These are phyloP conservation scores for Liasis olivaceus DNA, from an alignment of 2,797 vertebrate species.

Conservation along the genomic window DNA sequence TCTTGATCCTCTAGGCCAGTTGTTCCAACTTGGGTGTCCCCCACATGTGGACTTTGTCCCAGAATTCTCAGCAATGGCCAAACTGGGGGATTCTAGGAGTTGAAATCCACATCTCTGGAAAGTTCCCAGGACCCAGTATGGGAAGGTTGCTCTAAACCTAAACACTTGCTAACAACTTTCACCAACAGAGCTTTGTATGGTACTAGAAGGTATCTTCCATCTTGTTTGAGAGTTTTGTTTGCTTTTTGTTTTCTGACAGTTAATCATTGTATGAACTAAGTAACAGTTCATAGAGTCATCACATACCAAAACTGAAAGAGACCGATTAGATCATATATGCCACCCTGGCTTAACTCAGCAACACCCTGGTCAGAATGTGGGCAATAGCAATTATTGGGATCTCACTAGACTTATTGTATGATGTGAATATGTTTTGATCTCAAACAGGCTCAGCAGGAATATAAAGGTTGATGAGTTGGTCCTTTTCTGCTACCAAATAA, in stretches of 20 bases:
- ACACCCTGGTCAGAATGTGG: background rate
- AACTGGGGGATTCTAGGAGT: background rate
- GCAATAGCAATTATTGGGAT: background rate
- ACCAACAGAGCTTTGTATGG: background rate
- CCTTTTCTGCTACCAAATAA: background rate
- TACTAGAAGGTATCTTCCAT: background rate
- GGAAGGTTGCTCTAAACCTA: background rate
- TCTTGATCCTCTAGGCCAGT: background rate
- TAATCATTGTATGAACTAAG: background rate
- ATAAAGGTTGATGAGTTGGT: background rate
- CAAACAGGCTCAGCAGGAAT: background rate
- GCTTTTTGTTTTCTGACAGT: background rate
- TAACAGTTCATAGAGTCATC: slow-evolving; percentile 24
- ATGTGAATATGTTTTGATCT: background rate
- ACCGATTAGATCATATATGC: slow-evolving; percentile 21
- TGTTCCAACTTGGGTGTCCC: background rate
- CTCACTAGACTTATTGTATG: background rate
- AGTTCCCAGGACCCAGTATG: background rate
- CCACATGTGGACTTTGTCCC: background rate
- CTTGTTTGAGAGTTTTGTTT: background rate
- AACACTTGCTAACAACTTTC: background rate
- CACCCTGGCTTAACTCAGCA: slow-evolving; percentile 27
- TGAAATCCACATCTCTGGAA: background rate
- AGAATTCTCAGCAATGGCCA: background rate
- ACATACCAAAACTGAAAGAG: slow-evolving; percentile 26